Evolutionary conservation across 2,888 invertebrate species (phyloP).

Genomic region (Caenorhabditis sp.): DNA sequence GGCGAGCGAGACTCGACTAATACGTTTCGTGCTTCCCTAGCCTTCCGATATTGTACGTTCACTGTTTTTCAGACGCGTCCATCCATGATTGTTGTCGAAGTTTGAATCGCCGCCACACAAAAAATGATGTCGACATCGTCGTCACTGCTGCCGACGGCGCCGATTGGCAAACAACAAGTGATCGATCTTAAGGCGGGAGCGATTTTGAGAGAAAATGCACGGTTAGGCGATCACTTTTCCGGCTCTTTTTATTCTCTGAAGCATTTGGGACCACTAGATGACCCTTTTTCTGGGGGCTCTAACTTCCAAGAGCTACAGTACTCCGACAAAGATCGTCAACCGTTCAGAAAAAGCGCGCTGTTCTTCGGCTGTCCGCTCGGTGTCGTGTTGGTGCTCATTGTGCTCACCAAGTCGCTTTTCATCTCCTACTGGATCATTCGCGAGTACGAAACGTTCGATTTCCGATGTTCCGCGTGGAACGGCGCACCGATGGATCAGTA

Average conservation of each 20-base stretch:
- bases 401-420: conserved; percentile 35
- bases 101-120: neutral
- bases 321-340: too few species aligned
- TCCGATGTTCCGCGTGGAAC: conserved; percentile 50
- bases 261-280: too few species aligned
- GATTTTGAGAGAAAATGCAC: conserved; percentile 54
- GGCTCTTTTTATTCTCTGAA: too few species aligned
- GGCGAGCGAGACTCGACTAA: too few species aligned
- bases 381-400: conserved; percentile 40
- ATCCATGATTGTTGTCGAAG: neutral
- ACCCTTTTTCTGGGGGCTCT: too few species aligned
- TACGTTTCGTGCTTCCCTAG: too few species aligned
- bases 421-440: conserved; percentile 44
- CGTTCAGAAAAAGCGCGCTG: conserved; percentile 41
- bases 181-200: conserved; percentile 63
- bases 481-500: conserved; percentile 11
- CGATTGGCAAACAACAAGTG: conserved; percentile 59
- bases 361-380: conserved; percentile 50
- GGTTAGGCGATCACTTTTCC: too few species aligned
- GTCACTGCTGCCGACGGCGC: conserved; percentile 56
- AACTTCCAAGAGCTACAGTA: too few species aligned
- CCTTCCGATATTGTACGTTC: too few species aligned
- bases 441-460: conserved; percentile 54
- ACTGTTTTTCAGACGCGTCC: conserved; percentile 5
- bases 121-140: conserved; percentile 43